These are phyloP conservation scores for Oncopeltus fasciatus DNA, from an alignment of 1,140 invertebrate genomes.

Conservation along the genomic window DNA sequence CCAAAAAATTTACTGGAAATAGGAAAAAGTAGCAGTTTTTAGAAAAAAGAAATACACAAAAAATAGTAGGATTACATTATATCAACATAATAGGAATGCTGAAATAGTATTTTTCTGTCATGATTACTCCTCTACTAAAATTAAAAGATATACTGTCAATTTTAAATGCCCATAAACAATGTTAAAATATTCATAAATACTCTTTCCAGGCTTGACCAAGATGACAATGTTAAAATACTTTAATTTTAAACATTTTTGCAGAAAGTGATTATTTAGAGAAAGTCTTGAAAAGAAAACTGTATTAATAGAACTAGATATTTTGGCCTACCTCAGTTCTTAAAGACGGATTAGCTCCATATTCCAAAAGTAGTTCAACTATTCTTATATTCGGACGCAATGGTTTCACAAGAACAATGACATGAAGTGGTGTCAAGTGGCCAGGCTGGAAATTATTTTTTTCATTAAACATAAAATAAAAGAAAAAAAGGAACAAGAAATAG, in stretches of 20 bases:
- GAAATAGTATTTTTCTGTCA: too few relatives aligned
- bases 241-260: not conserved
- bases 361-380: not conserved
- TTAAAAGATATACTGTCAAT: not conserved
- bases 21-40: too few relatives aligned
- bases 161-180: too few relatives aligned
- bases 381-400: not conserved
- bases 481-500: too few relatives aligned
- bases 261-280: not conserved
- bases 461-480: not conserved
- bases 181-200: not conserved
- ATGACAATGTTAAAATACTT: not conserved
- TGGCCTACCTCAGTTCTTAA: not conserved
- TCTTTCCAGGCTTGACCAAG: not conserved
- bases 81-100: too few relatives aligned
- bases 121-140: too few relatives aligned
- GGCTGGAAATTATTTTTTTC: not conserved
- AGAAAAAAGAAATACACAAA: too few relatives aligned
- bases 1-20: too few relatives aligned
- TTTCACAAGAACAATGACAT: not conserved
- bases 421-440: not conserved
- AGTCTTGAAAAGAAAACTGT: not conserved
- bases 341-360: not conserved
- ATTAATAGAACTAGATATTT: not conserved
- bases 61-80: too few relatives aligned